Evolutionary conservation across 2,888 invertebrate genomes (phyloP), one percentile per base, ranked within the genome.

Genomic region (Trachelus tabidus): DNA sequence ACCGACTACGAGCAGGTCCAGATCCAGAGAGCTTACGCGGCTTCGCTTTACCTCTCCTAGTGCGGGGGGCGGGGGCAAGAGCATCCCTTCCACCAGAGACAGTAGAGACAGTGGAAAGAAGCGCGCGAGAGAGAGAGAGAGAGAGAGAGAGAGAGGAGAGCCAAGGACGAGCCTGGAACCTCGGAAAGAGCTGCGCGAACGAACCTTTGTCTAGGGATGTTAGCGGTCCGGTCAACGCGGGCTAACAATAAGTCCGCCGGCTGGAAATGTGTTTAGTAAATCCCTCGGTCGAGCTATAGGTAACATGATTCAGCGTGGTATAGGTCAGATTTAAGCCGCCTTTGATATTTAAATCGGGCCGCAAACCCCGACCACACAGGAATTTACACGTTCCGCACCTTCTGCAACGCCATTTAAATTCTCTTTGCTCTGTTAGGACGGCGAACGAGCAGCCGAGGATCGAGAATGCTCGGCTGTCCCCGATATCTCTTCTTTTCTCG

Each of bases 311-410:
- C 91, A 90, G 87, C 89, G 90, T 90, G 91, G 90, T 91, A 90
- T 90, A 91, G 91, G 91, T 91, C 91, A 91, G 91, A 91, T 90
- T 88, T 90, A 89, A 90, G 90, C 91, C 91, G 90, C 91, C 91
- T 91, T 91, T 91, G 91, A 91, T 91, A 91, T 91, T 91, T 90
- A 91, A 91, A 91, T 91, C 90, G 89, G 83, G 84, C 79, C 78
- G 85, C 82, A 79, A 83, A 85, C 83, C 83, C 84, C 87, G 90
- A 90, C 90, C 90, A 90, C 90, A 90, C 89, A 90, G 85, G 86
- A 90, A 90, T 91, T 90, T 90, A 89, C 90, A 89, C 88, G 89
- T 88, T 87, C 87, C 83, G 86, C 83, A 84, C 83, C 83, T 84
- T 82, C 80, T 83, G 85, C 83, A 84, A 81, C 82, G 68, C 81